Conservation (phyloP, 2,888 invertebrate species). For the Scrobipalpa atriplicella region DNA sequence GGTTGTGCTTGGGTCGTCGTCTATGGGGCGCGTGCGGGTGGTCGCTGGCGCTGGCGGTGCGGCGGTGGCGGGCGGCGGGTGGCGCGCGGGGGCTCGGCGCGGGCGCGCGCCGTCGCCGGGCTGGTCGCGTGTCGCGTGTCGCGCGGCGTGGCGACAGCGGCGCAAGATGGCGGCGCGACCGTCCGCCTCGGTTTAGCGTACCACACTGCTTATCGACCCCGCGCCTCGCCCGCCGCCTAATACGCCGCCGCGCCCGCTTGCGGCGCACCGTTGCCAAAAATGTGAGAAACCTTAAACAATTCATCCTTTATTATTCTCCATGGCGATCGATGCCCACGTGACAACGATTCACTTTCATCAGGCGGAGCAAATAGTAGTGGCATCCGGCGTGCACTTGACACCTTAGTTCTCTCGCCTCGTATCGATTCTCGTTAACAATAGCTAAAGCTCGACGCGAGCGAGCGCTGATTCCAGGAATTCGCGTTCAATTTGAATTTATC, state of each 20-base stretch:
- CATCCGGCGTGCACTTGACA: not conserved
- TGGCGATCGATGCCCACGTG: slow-evolving; percentile 59
- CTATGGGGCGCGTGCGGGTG: not conserved
- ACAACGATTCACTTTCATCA: slow-evolving; percentile 40
- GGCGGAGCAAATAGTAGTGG: slow-evolving; percentile 27
- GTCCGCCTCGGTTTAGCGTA: slow-evolving; percentile 49
- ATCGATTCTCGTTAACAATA: not conserved
- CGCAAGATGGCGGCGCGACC: slow-evolving; percentile 46
- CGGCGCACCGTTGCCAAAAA: slow-evolving; percentile 70
- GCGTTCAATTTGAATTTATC: not conserved
- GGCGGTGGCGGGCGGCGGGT: not conserved
- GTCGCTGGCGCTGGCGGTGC: not conserved
- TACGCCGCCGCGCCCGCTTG: slow-evolving; percentile 60
- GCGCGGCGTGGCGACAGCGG: slow-evolving; percentile 44
- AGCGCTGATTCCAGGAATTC: not conserved
- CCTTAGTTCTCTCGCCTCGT: not conserved
- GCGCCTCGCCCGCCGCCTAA: slow-evolving; percentile 55
- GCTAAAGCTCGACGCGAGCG: slow-evolving; percentile 1
- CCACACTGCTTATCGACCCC: slow-evolving; percentile 77
- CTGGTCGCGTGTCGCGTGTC: slow-evolving; percentile 33
- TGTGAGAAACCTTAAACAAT: slow-evolving; percentile 69
- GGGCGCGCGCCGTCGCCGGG: slow-evolving; percentile 34
- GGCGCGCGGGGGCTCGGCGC: slow-evolving; percentile 2
- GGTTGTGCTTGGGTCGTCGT: not conserved
- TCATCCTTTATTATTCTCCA: slow-evolving; percentile 67